These are phyloP conservation scores for Xiphophorus maculatus DNA, from an alignment of 2,113 vertebrate genomes.

Conservation along the genomic window DNA sequence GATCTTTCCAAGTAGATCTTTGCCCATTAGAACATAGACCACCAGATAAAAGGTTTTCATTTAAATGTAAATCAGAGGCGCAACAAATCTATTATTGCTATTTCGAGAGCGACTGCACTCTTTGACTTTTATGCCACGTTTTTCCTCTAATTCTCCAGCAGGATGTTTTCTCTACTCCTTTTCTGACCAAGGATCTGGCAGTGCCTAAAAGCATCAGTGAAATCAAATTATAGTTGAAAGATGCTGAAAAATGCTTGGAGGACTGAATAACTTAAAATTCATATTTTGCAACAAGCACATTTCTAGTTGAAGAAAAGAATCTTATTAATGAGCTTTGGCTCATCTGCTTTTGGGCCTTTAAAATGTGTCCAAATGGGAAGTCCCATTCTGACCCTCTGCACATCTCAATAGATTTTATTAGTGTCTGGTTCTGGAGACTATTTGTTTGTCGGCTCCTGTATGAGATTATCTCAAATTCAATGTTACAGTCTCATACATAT, in stretches of 20 bases:
- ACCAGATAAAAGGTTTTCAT: constrained; percentile 78
- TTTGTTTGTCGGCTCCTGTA: constrained; percentile 7
- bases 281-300: constrained; percentile 61
- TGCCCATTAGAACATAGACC: constrained; percentile 66
- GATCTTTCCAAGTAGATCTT: constrained; percentile 57
- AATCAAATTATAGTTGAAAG: constrained; percentile 56
- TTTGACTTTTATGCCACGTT: constrained; percentile 51
- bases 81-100: constrained; percentile 76
- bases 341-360: constrained; percentile 48
- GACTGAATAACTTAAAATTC: constrained; percentile 56
- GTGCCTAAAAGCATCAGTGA: constrained; percentile 51
- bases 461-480: no score
- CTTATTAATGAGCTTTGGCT: constrained; percentile 61
- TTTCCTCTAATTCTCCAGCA: constrained; percentile 57
- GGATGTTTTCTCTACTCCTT: constrained; percentile 32
- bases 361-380: constrained; percentile 57
- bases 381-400: constrained; percentile 49
- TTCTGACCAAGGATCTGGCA: constrained; percentile 49
- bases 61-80: constrained; percentile 80
- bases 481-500: no score
- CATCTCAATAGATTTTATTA: constrained; percentile 48
- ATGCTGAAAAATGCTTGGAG: constrained; percentile 41
- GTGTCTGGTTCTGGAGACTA: constrained; percentile 20
- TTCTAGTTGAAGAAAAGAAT: constrained; percentile 29
- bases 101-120: constrained; percentile 59